phyloP scores from a whole-genome alignment of 2,113 vertebrate species.

The Promerops cafer region DNA sequence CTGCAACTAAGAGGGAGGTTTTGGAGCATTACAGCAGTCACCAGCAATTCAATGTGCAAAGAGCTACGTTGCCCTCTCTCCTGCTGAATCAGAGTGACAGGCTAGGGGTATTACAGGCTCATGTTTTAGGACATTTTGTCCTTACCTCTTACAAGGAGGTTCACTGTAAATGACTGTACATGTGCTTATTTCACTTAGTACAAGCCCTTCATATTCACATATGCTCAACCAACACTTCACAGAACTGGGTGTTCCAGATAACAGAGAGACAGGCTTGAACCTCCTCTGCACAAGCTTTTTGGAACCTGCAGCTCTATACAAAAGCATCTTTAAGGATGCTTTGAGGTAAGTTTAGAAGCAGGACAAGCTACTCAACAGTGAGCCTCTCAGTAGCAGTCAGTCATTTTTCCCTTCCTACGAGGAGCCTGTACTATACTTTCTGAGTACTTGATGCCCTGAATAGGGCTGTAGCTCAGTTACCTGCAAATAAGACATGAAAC shows the following conservation, averaged over 20 bases:
- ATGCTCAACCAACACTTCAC: neutral
- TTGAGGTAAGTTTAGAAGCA: neutral
- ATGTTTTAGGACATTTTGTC: neutral
- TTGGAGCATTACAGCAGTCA: neutral
- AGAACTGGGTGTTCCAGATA: neutral
- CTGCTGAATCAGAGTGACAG: neutral
- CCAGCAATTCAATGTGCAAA: neutral
- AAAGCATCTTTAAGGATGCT: neutral
- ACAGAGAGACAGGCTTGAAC: neutral
- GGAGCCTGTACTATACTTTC: too few species aligned
- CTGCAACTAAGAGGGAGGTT: neutral
- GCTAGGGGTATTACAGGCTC: neutral
- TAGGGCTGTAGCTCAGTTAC: neutral
- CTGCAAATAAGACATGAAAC: neutral
- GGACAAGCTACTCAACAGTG: neutral
- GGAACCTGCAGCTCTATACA: neutral
- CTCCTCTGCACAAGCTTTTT: neutral
- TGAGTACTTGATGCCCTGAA: neutral
- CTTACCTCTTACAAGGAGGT: neutral
- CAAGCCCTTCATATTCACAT: neutral
- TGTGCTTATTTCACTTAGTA: neutral
- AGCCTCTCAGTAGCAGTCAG: neutral
- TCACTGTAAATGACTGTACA: neutral
- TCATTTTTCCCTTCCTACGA: neutral
- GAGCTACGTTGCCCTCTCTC: neutral